phyloP scores from a whole-genome alignment of 2,888 invertebrate species.

The Hirudinaria manillensis region DNA sequence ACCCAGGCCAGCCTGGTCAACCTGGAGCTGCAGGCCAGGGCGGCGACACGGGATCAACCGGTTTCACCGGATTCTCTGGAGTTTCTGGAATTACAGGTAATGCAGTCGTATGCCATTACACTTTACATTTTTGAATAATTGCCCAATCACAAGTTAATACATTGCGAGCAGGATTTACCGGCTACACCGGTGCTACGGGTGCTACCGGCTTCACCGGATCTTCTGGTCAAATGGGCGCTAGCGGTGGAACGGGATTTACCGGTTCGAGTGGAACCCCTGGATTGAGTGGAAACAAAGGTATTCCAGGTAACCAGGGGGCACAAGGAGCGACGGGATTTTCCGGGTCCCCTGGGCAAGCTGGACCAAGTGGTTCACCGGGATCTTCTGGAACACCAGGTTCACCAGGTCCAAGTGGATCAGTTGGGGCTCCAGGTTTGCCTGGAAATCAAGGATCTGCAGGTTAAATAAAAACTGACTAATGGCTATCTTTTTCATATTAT shows the following conservation, averaged over 20 bases:
- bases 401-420: conserved; percentile 58
- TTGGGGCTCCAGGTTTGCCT: conserved; percentile 13
- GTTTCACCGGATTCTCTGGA: conserved; percentile 36
- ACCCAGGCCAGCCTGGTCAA: conserved; percentile 31
- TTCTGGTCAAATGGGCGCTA: conserved; percentile 30
- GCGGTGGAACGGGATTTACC: conserved; percentile 32
- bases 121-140: not conserved
- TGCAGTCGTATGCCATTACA: not conserved
- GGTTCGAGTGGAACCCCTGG: conserved; percentile 34
- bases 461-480: too few relatives aligned
- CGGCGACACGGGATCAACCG: conserved; percentile 34
- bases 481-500: too few relatives aligned
- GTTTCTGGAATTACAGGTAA: not conserved
- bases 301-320: conserved; percentile 28
- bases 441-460: not conserved
- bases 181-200: conserved; percentile 22
- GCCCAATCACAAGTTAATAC: too few relatives aligned
- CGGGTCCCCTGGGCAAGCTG: conserved; percentile 55
- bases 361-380: conserved; percentile 19
- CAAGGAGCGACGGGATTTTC: conserved; percentile 40
- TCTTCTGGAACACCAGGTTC: conserved; percentile 53
- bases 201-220: conserved; percentile 15
- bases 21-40: conserved; percentile 20
- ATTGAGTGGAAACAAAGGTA: conserved; percentile 31
- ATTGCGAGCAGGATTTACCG: conserved; percentile 4